A percentile compares a stretch with the other conserved stretches of the same genome.
Conservation (phyloP, 2,888 invertebrate species). For the Mycalesis mineus region DNA sequence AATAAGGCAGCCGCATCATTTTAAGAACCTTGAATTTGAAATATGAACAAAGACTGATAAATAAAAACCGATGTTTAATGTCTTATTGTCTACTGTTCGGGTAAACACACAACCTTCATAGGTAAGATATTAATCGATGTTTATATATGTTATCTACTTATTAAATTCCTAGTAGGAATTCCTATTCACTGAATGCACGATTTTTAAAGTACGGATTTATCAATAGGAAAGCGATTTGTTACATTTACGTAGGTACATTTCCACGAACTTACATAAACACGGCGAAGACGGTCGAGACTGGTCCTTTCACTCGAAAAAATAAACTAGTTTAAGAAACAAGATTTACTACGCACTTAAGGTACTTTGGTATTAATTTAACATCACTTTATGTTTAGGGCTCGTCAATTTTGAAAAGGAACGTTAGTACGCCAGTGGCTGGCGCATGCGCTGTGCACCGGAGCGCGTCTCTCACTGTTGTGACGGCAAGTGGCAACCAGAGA, state of each 20-base stretch:
- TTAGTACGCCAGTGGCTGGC: slow-evolving; percentile 34
- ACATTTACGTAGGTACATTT: slow-evolving; percentile 33
- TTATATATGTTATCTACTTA: not conserved
- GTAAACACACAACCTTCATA: not conserved
- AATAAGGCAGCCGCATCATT: not conserved
- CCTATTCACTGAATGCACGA: not conserved
- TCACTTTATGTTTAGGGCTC: slow-evolving; percentile 29
- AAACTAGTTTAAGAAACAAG: slow-evolving; percentile 37
- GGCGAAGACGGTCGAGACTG: slow-evolving; percentile 28
- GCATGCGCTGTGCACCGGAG: slow-evolving; percentile 66
- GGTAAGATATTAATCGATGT: not conserved
- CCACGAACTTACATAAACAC: slow-evolving; percentile 59
- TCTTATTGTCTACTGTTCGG: not conserved
- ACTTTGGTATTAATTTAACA: slow-evolving; percentile 49
- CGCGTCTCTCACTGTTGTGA: slow-evolving; percentile 58
- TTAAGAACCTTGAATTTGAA: slow-evolving; percentile 12
- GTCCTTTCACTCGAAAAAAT: slow-evolving; percentile 48
- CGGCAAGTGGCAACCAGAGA: slow-evolving; percentile 22
- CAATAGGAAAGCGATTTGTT: slow-evolving; percentile 29
- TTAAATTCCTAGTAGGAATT: not conserved
- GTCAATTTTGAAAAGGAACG: slow-evolving; percentile 24
- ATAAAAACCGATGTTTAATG: not conserved
- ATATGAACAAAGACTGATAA: slow-evolving; percentile 10
- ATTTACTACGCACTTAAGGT: slow-evolving; percentile 41
- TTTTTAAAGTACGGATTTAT: slow-evolving; percentile 12